These are phyloP conservation scores for Sebastes jordani DNA, from an alignment of 2,797 vertebrate genomes.

Conservation along the genomic window DNA sequence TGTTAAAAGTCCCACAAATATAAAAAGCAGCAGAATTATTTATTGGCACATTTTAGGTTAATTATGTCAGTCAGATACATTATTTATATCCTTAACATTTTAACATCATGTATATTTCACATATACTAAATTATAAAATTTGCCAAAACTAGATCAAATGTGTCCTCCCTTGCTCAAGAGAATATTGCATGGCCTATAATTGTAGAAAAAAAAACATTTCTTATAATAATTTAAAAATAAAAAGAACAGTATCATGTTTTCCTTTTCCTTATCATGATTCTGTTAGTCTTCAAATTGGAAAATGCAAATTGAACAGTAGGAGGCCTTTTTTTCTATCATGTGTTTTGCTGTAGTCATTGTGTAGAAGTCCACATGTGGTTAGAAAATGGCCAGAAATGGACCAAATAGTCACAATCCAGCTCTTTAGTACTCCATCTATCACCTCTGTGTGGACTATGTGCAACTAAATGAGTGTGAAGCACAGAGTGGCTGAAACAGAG, in stretches of 20 bases:
- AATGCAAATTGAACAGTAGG: not conserved
- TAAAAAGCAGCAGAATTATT: constrained; percentile 9
- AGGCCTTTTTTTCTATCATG: not conserved
- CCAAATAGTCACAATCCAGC: not conserved
- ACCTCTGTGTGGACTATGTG: not conserved
- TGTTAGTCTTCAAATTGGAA: not conserved
- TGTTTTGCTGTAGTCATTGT: not conserved
- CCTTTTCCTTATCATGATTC: no score
- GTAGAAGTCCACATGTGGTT: not conserved
- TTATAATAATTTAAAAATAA: no score
- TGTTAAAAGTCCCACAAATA: not conserved
- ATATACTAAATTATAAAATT: not conserved
- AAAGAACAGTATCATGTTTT: no score
- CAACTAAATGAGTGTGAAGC: not conserved
- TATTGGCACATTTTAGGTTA: not conserved
- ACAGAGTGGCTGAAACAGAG: not conserved
- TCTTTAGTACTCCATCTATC: not conserved
- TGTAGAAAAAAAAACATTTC: not conserved
- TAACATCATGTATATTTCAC: constrained; percentile 5
- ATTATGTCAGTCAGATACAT: not conserved
- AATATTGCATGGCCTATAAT: not conserved
- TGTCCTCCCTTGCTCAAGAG: not conserved
- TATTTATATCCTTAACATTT: not conserved
- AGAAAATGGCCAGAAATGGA: not conserved
- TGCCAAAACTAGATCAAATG: not conserved